These are phyloP conservation scores for Dicaeum eximium DNA, from an alignment of 2,113 vertebrate species.

Conservation along the genomic window DNA sequence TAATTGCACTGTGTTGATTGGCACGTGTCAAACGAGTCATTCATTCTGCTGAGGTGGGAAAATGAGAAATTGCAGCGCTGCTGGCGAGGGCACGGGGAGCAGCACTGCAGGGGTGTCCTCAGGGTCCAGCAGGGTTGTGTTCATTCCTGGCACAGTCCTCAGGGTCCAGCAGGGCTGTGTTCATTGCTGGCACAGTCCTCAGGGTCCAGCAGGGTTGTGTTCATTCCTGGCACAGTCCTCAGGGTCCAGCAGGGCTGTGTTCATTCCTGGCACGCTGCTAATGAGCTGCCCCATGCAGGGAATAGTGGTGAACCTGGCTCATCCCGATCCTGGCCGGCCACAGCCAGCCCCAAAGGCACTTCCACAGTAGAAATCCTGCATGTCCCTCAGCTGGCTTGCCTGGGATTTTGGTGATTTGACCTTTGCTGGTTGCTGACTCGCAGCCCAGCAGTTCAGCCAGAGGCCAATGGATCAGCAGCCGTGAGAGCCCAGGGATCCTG, in stretches of 20 bases:
- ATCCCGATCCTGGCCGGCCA: not conserved
- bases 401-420: not conserved
- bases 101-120: not conserved
- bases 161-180: not conserved
- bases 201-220: not conserved
- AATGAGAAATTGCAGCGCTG: not conserved
- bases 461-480: not conserved
- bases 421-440: not conserved
- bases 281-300: not conserved
- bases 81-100: not conserved
- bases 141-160: not conserved
- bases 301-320: not conserved
- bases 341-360: not conserved
- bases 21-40: not conserved
- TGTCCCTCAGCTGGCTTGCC: not conserved
- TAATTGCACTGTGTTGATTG: not conserved
- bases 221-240: not conserved
- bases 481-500: rapidly evolving
- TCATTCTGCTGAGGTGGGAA: not conserved
- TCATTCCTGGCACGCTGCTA: not conserved
- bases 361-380: not conserved
- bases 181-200: not conserved
- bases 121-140: not conserved
- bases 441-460: not conserved
- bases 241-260: not conserved